Evolutionary conservation across 2,888 invertebrate genomes (phyloP), one percentile per base, ranked within the genome.

Genomic region (Poecilus cupreus): DNA sequence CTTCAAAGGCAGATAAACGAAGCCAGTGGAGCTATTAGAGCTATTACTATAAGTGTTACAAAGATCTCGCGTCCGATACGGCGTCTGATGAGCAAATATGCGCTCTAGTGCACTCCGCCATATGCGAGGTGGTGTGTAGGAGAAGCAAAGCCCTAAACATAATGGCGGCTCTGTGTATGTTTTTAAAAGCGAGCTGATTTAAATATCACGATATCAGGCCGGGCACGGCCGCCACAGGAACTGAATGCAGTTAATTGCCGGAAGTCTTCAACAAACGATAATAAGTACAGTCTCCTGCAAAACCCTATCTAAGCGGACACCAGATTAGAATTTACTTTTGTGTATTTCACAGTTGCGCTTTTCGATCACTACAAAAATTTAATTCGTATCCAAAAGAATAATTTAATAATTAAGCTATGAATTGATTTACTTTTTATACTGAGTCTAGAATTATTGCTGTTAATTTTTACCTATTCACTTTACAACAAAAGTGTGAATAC

Each of bases 171-270:
- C 64, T 16, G 64, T 76, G 26, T 76, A 57, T 76, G 24, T 57
- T 76, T 32, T 37, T 54, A 76, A 70, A 39, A 37, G 22, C 18
- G 70, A 39, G 54, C 54, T 76, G 76, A 76, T 76, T 76, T 76
- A 76, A 76, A 76, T 76, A 76, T 76, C 76, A 76, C 54, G 76
- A 76, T 76, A 76, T 76, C 76, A 39, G 76, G 24, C 18, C 54
- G 11, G 57, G 76, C 76, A 76, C 68, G 68, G 32, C 32, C 32
- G 32, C 68, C 68, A 68, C 76, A 76, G 76, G 76, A 76, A 76
- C 76, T 76, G 18, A 54, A 32, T 76, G 76, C 57, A 76, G 16
- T 76, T 76, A 76, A 76, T 76, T 76, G 32, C 76, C 76, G 76
- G 76, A 76, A 76, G 76, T 54, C 76, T 76, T 26, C 76, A 70